Evolutionary conservation across 2,888 invertebrate genomes (phyloP).

Genomic region (Philopedon plagiatum): DNA sequence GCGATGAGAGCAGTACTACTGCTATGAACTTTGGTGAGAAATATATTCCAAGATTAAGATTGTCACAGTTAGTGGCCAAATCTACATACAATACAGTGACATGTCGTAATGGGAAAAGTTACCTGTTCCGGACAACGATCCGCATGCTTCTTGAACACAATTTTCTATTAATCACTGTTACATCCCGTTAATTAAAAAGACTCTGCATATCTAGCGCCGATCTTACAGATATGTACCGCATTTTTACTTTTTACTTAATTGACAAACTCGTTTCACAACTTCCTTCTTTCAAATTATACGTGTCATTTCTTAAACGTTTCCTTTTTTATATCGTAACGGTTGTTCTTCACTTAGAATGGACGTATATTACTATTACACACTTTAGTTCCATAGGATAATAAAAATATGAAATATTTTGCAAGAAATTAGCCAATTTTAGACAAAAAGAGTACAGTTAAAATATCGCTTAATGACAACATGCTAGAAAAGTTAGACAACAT

Average conservation of each 20-base stretch:
- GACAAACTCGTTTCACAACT: slow-evolving; percentile 44
- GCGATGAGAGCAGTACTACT: slow-evolving; percentile 41
- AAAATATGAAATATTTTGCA: too few relatives aligned
- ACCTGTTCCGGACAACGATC: slow-evolving; percentile 64
- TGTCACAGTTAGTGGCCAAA: slow-evolving; percentile 68
- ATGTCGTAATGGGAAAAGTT: slow-evolving; percentile 68
- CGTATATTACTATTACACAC: slow-evolving; percentile 3
- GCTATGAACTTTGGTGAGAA: slow-evolving; percentile 55
- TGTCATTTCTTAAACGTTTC: slow-evolving; percentile 23
- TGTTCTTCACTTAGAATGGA: slow-evolving; percentile 3
- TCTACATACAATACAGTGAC: slow-evolving; percentile 70
- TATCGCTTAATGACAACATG: too few relatives aligned
- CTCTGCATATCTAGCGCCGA: slow-evolving; percentile 63
- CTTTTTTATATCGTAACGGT: slow-evolving; percentile 18
- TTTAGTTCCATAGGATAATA: too few relatives aligned
- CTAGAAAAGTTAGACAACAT: too few relatives aligned
- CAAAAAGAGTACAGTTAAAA: too few relatives aligned
- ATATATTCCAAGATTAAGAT: slow-evolving; percentile 64
- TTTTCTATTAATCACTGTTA: slow-evolving; percentile 69
- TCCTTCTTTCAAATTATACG: slow-evolving; percentile 30
- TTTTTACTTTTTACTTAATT: slow-evolving; percentile 49
- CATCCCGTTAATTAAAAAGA: slow-evolving; percentile 70
- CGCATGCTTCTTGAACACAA: slow-evolving; percentile 67
- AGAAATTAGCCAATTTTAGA: too few relatives aligned
- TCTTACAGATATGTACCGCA: slow-evolving; percentile 45